phyloP scores from a whole-genome alignment of 2,113 vertebrate species.

The Lampris incognitus region DNA sequence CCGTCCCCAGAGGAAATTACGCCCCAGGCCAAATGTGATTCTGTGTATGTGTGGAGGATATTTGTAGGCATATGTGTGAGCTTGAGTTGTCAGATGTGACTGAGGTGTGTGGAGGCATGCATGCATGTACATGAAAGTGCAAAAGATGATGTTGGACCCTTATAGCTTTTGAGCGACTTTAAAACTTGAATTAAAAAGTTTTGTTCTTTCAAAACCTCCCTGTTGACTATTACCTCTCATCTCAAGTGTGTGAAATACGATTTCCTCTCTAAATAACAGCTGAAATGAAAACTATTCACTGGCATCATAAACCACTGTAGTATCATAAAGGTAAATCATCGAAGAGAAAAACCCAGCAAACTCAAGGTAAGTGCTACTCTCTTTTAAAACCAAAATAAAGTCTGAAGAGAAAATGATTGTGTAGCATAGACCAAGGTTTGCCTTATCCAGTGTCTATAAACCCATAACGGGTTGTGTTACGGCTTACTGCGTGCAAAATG shows the following conservation, averaged over 20 bases:
- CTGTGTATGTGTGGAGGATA: not conserved
- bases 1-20: too few species aligned
- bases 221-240: not conserved
- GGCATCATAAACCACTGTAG: not conserved
- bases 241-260: not conserved
- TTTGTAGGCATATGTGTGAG: not conserved
- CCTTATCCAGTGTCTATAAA: not conserved
- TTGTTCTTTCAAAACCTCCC: slow-evolving; percentile 17
- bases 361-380: not conserved
- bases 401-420: not conserved
- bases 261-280: not conserved
- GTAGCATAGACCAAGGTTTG: not conserved
- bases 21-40: not conserved
- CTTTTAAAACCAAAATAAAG: not conserved
- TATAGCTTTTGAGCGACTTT: not conserved
- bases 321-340: not conserved
- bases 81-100: not conserved
- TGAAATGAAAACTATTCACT: not conserved
- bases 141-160: not conserved
- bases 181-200: slow-evolving; percentile 11
- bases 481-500: not conserved
- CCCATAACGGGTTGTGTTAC: not conserved
- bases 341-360: not conserved
- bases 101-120: not conserved
- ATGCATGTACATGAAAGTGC: not conserved